phyloP scores from a whole-genome alignment of 1,140 invertebrate species.

The Panulirus ornatus region DNA sequence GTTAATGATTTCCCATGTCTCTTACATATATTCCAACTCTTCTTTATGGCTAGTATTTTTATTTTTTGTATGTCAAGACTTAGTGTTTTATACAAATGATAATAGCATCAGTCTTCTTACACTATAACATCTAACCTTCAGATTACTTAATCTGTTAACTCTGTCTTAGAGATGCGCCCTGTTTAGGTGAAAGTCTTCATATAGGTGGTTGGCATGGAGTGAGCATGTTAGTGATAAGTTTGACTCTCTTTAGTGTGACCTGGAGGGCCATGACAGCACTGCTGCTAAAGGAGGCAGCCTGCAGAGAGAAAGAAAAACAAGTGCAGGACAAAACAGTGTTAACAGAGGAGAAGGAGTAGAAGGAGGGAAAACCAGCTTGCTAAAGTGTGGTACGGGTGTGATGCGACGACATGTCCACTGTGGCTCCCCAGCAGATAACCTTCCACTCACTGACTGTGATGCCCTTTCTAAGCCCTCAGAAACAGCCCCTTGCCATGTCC shows the following conservation, averaged over 20 bases:
- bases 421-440: constrained; percentile 27
- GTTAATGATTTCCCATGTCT: too few species aligned
- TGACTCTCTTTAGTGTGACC: constrained; percentile 29
- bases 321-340: neutral
- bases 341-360: constrained; percentile 10
- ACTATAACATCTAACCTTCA: too few species aligned
- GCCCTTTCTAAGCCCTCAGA: constrained; percentile 48
- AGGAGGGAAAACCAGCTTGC: neutral
- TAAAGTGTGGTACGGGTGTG: constrained; percentile 62
- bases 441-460: constrained; percentile 45
- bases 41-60: too few species aligned
- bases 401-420: constrained; percentile 54
- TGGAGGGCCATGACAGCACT: constrained; percentile 10
- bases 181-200: neutral
- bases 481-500: constrained; percentile 58
- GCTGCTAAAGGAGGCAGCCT: neutral
- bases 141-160: too few species aligned
- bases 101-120: too few species aligned
- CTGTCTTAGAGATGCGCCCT: neutral
- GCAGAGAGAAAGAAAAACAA: neutral
- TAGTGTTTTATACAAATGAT: too few species aligned
- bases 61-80: too few species aligned
- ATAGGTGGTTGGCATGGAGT: neutral
- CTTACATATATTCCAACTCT: too few species aligned
- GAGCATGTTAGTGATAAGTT: constrained; percentile 6